Conservation (phyloP, 2,797 vertebrate species). For the Natrix natrix region DNA sequence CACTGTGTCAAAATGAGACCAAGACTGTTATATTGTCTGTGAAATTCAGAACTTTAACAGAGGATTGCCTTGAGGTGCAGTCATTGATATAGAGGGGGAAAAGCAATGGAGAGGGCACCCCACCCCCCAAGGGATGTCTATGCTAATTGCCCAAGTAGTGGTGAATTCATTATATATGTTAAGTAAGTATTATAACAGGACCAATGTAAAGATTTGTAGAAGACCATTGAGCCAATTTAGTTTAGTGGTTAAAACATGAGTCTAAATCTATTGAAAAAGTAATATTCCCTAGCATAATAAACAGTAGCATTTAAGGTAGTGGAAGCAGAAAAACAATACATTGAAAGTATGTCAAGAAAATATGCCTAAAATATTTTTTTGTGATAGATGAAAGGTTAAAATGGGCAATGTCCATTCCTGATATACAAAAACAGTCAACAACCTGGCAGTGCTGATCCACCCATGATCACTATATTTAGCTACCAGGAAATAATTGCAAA, state of each 20-base stretch:
- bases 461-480: neutral
- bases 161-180: neutral
- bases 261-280: neutral
- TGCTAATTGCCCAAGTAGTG: neutral
- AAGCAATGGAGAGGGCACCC: too few relatives aligned
- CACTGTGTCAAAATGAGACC: neutral
- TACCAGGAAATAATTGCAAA: neutral
- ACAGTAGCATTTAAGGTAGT: neutral
- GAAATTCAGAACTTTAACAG: neutral
- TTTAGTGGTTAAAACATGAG: neutral
- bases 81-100: neutral
- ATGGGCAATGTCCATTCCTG: neutral
- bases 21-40: neutral
- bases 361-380: neutral
- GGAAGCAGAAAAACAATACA: neutral
- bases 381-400: neutral
- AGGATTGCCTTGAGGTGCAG: neutral
- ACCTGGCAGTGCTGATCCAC: neutral
- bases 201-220: neutral
- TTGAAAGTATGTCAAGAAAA: neutral
- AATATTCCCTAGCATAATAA: neutral
- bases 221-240: neutral
- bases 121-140: neutral
- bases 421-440: neutral
- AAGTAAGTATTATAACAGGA: neutral